These are phyloP conservation scores for Pycnonotus jocosus DNA, from an alignment of 2,113 vertebrate species.

Conservation along the genomic window DNA sequence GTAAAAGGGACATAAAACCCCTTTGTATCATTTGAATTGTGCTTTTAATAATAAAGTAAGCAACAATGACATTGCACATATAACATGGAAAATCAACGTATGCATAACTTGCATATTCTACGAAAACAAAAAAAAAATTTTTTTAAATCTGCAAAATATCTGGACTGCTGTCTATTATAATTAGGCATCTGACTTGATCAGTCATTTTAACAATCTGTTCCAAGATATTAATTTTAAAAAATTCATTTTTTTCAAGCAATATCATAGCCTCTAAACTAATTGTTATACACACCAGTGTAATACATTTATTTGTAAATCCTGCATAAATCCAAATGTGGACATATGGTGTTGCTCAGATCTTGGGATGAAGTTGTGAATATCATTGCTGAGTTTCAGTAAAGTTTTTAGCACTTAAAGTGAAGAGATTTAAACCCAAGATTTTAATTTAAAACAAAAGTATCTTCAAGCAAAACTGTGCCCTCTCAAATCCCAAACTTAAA, in stretches of 20 bases:
- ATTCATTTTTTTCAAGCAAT: not conserved
- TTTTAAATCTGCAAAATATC: not conserved
- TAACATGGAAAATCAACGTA: not conserved
- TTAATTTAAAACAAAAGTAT: not conserved
- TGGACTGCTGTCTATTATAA: not conserved
- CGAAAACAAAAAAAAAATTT: not conserved
- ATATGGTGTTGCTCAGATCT: not conserved
- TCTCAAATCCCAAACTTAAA: not conserved
- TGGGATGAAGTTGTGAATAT: not conserved
- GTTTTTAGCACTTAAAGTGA: not conserved
- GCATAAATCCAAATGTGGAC: not conserved
- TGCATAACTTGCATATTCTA: not conserved
- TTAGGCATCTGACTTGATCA: not conserved
- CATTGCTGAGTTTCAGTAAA: not conserved
- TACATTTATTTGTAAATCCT: not conserved
- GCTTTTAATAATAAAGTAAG: not conserved
- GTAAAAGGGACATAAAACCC: not conserved
- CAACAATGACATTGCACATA: not conserved
- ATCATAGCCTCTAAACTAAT: not conserved
- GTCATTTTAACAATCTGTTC: not conserved
- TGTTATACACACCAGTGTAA: not conserved
- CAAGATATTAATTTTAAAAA: not conserved
- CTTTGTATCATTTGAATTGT: not conserved
- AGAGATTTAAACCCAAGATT: not conserved
- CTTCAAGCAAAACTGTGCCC: not conserved